Evolutionary conservation across 2,888 invertebrate genomes (phyloP), one percentile per base, ranked within the genome.

Genomic region (Aradus depressus): DNA sequence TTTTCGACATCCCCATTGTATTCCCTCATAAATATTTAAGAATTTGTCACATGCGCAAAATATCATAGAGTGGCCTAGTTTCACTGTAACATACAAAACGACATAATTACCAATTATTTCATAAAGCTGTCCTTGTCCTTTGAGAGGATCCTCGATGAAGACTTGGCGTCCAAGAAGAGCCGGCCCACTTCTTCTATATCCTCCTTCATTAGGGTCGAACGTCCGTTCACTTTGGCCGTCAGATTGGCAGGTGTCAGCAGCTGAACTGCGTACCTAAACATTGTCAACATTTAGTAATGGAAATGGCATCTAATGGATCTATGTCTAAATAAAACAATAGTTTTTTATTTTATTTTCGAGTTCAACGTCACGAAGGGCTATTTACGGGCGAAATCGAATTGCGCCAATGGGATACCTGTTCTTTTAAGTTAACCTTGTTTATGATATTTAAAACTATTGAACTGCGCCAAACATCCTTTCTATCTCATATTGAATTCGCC

Each of bases 151-250:
- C 87, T 87, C 0, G 95, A 91, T 0, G 96, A 96, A 26, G 92
- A 81, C 70, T 97, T 97, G 19, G 95, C 95, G 73, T 98, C 97
- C 56, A 92, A 76, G 73, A 98, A 98, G 16, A 98, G 72, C 26
- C 79, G 72, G 62, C 79, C 79, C 6, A 90, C 85, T 67, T 95
- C 90, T 25, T 80, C 75, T 31, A 98, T 75, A 66, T 97, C 96
- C 51, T 81, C 79, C 54, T 81, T 80, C 19, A 79, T 73, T 56
- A 97, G 89, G 55, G 72, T 72, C 23, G 76, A 71, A 57, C 85
- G 77, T 6, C 92, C 93, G 66, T 88, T 93, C 26, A 92, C 84
- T 68, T 88, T 87, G 14, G 92, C 86, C 55, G 92, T 73, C 55
- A 97, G 75, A 56, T 81, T 75, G 12, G 91, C 85, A 1, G 98